Evolutionary conservation across 2,113 vertebrate species (phyloP).

Genomic region (Ovibos moschatus): DNA sequence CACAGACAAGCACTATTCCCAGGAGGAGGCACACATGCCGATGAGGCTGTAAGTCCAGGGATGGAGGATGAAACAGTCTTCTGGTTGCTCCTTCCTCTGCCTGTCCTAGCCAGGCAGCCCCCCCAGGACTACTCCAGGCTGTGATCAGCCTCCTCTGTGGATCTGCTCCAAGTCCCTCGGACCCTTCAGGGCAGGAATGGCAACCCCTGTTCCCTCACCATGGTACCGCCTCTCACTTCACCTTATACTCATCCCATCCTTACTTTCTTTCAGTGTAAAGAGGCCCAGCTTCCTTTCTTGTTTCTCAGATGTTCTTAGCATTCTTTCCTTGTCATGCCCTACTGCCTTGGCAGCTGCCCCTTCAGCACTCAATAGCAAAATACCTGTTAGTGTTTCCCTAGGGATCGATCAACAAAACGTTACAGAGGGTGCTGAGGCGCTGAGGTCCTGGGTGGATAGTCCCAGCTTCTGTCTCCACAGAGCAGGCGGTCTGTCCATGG

Average conservation of each 20-base stretch:
- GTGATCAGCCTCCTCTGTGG: not conserved
- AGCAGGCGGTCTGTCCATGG: accelerated
- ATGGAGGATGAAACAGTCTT: not conserved
- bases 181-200: not conserved
- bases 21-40: too few relatives aligned
- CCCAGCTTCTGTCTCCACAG: not conserved
- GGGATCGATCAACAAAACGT: not conserved
- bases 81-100: not conserved
- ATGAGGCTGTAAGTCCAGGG: not conserved
- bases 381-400: not conserved
- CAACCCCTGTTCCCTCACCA: not conserved
- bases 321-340: not conserved
- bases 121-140: not conserved
- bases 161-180: not conserved
- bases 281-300: not conserved
- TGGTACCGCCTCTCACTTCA: not conserved
- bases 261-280: not conserved
- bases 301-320: not conserved
- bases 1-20: too few relatives aligned
- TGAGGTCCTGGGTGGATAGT: not conserved
- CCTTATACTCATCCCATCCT: too few relatives aligned
- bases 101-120: not conserved
- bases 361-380: not conserved
- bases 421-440: not conserved
- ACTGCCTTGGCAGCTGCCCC: not conserved